Base-by-base conservation (phyloP, 2,797 vertebrate genomes). In the Falco biarmicus region DNA sequence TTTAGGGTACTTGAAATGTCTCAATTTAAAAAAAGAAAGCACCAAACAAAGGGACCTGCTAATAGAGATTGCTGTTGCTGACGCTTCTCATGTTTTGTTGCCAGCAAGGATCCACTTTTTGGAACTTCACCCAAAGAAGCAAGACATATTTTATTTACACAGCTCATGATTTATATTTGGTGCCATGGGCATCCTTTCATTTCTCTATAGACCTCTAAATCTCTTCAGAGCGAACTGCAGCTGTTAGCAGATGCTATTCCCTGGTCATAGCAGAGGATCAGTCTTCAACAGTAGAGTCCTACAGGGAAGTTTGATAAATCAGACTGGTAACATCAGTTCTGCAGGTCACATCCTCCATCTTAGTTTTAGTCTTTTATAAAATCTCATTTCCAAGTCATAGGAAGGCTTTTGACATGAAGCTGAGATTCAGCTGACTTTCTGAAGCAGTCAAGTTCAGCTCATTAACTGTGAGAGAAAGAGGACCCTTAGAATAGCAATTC, bases 1-100 rank as follows among this genome's bases (percentile, higher is more conserved):
- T 78, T 94, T 84, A 94, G 66, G 28, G 34, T 69, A 25, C 63
- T 82, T 19, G 5, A 78, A 93, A 86, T 84, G 31, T 93, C 90
- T 95, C 81, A 61, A 82, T 92, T 82, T 70, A 74, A 74, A 96
- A 95, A 93, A 89, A 79, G 48, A 80, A 93, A 73, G 28, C 26
- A 37, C 10, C 47, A 82, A 88, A 94, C 45, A 94, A 89, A 93
- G 59, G 29, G 70, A 92, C 37, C 64, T 84, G 54, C 15, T 94
- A 90, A 81, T 87, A 92, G 60, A 77, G 9, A 39, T 45, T 1
- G 2, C 5, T 78, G 53, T 37, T 95, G 61, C 84, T 93, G 87
- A 92, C 1, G 48, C 18, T 87, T 83, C 68, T 91, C 47, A 79
- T 78, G 66, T 93, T 94, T 83, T 94, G 48, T 57, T 89, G 59